Conservation (phyloP, 2,113 vertebrate species). For the Bubo blakistoni region DNA sequence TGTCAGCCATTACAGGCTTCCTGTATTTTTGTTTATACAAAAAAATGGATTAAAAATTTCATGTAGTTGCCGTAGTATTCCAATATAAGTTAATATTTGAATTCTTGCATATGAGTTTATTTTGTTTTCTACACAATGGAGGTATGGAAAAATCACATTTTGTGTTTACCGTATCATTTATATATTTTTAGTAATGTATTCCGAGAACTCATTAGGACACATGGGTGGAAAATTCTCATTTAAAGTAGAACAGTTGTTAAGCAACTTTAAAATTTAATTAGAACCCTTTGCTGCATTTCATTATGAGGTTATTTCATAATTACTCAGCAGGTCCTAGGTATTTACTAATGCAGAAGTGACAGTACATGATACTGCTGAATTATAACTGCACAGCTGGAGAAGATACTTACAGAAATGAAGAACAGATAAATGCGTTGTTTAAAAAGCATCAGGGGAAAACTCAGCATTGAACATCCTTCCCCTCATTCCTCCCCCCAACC, state of each 20-base stretch:
- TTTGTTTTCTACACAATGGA: conserved; percentile 29
- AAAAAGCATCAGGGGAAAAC: conserved; percentile 30
- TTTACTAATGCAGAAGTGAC: conserved; percentile 72
- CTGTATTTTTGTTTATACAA: background rate
- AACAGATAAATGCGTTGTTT: conserved; percentile 43
- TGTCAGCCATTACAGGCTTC: background rate
- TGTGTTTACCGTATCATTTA: conserved; percentile 37
- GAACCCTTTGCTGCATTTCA: conserved; percentile 72
- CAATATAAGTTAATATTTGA: background rate
- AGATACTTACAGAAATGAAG: conserved; percentile 59
- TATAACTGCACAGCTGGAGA: conserved; percentile 59
- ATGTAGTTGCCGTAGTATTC: background rate
- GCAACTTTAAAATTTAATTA: conserved; percentile 73
- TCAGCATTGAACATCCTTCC: background rate
- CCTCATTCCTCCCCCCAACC: background rate
- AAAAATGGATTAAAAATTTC: background rate
- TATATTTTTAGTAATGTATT: conserved; percentile 33
- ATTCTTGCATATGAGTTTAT: conserved; percentile 6
- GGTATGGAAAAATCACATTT: background rate
- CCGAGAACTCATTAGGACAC: conserved; percentile 65
- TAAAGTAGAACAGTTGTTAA: conserved; percentile 66
- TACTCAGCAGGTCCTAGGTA: conserved; percentile 62
- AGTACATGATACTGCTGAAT: conserved; percentile 64
- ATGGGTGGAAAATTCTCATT: conserved; percentile 57
- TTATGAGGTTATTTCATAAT: conserved; percentile 75